Evolutionary conservation across 2,113 vertebrate genomes (phyloP), one percentile per base, ranked within the genome.

Genomic region (Serinus canaria): DNA sequence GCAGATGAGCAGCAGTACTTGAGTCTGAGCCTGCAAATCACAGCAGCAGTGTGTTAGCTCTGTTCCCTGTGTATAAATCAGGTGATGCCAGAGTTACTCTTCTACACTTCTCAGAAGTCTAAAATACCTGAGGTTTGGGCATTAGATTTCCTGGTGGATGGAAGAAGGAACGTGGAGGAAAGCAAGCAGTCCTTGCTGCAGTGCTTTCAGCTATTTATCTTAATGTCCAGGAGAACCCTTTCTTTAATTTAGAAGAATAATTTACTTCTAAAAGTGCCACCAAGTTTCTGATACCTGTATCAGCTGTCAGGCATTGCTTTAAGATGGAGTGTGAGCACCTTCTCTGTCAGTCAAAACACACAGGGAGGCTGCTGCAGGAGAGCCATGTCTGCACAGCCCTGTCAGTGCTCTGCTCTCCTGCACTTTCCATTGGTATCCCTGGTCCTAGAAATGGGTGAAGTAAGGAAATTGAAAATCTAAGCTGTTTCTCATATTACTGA

Each of bases 221-320:
- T 25, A 1, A 27, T 33, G 27, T 67, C 33, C 67, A 79, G n/a
- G 52, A 28, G 50, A 59, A 47, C 17, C 3, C 1, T 35, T 73
- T 23, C 15, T 79, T 73, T 39, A 31, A 44, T 69, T 60, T 18
- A 73, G 39, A 76, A 63, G 10, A 63, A 23, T 3, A 43, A 37
- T 21, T 4, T 11, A 9, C 66, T 81, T 46, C 64, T 58, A 41
- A 7, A 87, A 90, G 41, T 21, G 3, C 47, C 70, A 14, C 17
- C 4, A 6, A 41, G 41, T 56, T 60, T 63, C 33, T 20, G 37
- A 14, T 50, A 35, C 14, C 35, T 60, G 3, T 15, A 9, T 30
- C 44, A 92, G 18, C 43, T 2, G 0, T 11, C 49, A 0, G 5
- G 31, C 5, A 0, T 9, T 49, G 59, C 33, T 74, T 18, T 59